These are phyloP conservation scores for Alectura lathami DNA, from an alignment of 2,113 vertebrate genomes.

Conservation along the genomic window DNA sequence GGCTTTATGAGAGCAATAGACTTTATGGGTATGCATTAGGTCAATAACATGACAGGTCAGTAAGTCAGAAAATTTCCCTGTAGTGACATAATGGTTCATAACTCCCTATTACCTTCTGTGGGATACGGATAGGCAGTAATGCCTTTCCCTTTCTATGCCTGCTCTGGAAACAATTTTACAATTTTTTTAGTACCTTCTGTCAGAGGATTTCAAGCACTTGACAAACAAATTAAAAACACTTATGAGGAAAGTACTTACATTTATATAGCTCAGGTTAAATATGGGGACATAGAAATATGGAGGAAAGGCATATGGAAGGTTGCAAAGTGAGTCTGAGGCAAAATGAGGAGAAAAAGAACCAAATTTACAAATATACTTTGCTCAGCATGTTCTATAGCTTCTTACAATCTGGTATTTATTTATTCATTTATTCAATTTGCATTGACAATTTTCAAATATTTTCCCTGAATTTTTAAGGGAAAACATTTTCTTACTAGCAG, in stretches of 20 bases:
- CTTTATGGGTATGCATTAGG: slow-evolving; percentile 6
- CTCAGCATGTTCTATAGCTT: neutral
- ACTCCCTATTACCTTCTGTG: neutral
- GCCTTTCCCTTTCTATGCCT: neutral
- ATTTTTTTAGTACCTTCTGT: neutral
- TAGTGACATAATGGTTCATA: neutral
- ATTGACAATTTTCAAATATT: neutral
- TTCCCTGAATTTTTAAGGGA: neutral
- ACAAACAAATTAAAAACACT: slow-evolving; percentile 47
- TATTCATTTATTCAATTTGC: neutral
- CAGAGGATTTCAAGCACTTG: neutral
- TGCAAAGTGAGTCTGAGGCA: neutral
- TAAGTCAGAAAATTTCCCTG: slow-evolving; percentile 4
- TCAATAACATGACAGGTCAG: slow-evolving; percentile 36
- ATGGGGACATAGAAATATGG: neutral
- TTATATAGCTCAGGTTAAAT: neutral
- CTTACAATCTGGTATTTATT: accelerated
- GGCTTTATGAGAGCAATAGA: slow-evolving; percentile 9
- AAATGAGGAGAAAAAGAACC: neutral
- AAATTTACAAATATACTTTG: neutral
- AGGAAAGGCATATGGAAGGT: neutral
- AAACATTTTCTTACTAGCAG: neutral
- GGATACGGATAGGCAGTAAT: neutral
- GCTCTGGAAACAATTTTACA: neutral
- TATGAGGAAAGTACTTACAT: neutral